Evolutionary conservation across 2,113 vertebrate genomes (phyloP).

Genomic region (Salvator merianae): DNA sequence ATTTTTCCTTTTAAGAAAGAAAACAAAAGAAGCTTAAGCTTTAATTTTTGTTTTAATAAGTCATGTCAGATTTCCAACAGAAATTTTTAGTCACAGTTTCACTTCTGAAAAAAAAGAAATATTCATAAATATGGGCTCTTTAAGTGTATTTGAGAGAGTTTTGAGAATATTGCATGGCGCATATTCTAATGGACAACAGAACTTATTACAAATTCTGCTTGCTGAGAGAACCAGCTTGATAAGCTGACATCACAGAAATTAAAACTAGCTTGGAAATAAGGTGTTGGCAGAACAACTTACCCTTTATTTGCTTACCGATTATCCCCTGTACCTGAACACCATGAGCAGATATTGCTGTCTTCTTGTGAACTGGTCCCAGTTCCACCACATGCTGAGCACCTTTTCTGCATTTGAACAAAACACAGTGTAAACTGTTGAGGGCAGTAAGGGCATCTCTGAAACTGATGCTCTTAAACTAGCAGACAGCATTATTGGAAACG

Average conservation of each 20-base stretch:
- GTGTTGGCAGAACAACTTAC: not conserved
- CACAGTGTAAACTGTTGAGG: not conserved
- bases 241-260: not conserved
- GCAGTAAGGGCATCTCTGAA: not conserved
- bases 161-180: not conserved
- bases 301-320: slow-evolving; percentile 6
- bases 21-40: not conserved
- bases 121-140: not conserved
- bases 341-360: fast-evolving
- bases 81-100: not conserved
- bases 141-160: not conserved
- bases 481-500: too few species aligned
- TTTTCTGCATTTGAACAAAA: not conserved
- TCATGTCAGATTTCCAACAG: not conserved
- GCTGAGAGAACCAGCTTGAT: not conserved
- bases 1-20: not conserved
- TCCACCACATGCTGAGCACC: not conserved
- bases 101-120: not conserved
- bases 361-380: fast-evolving
- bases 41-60: not conserved
- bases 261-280: not conserved
- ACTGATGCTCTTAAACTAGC: not conserved
- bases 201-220: not conserved
- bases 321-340: not conserved
- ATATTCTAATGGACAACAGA: not conserved